Percentiles rank a stretch among this genome's conserved stretches.
These are phyloP conservation scores for Trilocha varians DNA, from an alignment of 2,888 invertebrate genomes.

Conservation along the genomic window DNA sequence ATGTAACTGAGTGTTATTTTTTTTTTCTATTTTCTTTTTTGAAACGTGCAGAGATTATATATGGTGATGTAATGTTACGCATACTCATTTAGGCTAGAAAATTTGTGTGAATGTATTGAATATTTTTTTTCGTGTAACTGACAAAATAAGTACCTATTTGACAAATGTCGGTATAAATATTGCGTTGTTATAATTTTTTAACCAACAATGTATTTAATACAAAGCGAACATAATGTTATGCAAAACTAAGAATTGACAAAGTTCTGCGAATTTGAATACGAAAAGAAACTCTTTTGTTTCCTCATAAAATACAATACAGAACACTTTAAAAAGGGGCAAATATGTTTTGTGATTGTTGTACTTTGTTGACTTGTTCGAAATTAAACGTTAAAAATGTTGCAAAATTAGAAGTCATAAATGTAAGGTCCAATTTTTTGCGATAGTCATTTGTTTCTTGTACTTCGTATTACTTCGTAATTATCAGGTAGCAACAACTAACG, in stretches of 20 bases:
- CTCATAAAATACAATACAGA: slow-evolving; percentile 15
- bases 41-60: too few species aligned
- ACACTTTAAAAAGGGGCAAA: slow-evolving; percentile 28
- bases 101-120: too few species aligned
- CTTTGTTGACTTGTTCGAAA: slow-evolving; percentile 23
- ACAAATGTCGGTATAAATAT: slow-evolving; percentile 2
- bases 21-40: too few species aligned
- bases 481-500: slow-evolving; percentile 22
- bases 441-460: background rate
- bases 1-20: too few species aligned
- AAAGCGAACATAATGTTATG: slow-evolving; percentile 36
- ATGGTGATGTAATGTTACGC: too few species aligned
- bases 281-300: slow-evolving; percentile 38
- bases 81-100: too few species aligned
- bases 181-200: slow-evolving; percentile 7
- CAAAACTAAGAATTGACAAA: slow-evolving; percentile 29
- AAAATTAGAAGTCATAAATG: slow-evolving; percentile 34
- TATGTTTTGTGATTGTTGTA: slow-evolving; percentile 23
- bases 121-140: too few species aligned
- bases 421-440: slow-evolving; percentile 28
- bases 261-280: slow-evolving; percentile 62
- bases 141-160: too few species aligned
- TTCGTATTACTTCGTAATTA: slow-evolving; percentile 19
- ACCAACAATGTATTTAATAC: slow-evolving; percentile 2
- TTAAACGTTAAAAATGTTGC: slow-evolving; percentile 32